Evolutionary conservation across 2,888 invertebrate species (phyloP).

Genomic region (Heliconius charithonia): DNA sequence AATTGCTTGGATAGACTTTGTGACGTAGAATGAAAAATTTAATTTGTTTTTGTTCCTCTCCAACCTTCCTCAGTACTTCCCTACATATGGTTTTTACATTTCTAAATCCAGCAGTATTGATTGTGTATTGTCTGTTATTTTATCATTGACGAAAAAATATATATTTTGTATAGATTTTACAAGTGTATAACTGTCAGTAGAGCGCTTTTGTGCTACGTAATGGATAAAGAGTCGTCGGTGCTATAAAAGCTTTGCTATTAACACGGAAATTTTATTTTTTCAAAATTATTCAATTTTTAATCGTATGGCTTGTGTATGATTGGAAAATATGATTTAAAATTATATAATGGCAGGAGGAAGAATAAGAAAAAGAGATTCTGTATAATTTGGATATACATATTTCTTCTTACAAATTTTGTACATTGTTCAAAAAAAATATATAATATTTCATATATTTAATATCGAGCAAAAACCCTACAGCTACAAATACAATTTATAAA

Average conservation of each 20-base stretch:
- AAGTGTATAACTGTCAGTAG: neutral
- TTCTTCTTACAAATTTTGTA: too few species aligned
- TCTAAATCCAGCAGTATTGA: too few species aligned
- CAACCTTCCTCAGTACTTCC: too few species aligned
- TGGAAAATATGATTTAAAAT: neutral
- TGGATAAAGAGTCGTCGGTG: neutral
- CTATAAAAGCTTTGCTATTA: neutral
- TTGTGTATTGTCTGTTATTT: too few species aligned
- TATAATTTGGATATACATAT: too few species aligned
- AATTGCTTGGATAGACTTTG: too few species aligned
- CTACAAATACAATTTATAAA: neutral
- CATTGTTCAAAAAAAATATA: neutral
- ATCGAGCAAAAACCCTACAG: too few species aligned
- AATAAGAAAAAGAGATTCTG: neutral
- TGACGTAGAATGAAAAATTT: too few species aligned
- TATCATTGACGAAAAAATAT: too few species aligned
- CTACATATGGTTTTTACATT: too few species aligned
- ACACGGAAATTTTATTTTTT: neutral
- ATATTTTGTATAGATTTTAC: too few species aligned
- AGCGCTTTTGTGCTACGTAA: neutral
- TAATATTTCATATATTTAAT: neutral
- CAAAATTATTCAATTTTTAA: neutral
- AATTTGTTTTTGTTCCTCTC: too few species aligned
- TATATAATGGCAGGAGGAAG: neutral
- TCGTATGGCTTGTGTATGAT: neutral